Conservation (phyloP, 2,797 vertebrate species). For the Mastacembelus armatus region DNA sequence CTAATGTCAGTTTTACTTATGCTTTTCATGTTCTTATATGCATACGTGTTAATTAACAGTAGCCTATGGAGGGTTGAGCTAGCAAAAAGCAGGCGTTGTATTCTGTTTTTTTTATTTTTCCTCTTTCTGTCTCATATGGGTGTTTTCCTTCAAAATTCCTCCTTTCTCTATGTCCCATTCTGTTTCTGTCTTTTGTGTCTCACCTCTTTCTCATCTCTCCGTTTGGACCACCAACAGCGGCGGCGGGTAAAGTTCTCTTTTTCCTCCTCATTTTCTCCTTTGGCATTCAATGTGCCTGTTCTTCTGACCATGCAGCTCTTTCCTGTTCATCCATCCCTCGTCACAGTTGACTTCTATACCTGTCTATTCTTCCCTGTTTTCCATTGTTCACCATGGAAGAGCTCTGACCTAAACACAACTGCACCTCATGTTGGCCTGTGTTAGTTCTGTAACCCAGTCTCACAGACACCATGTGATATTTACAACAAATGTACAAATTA, state of each 20-base stretch:
- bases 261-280: slow-evolving; percentile 61
- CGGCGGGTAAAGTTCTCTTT: slow-evolving; percentile 87
- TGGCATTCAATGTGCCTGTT: slow-evolving; percentile 70
- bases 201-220: slow-evolving; percentile 81
- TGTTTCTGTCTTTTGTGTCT: slow-evolving; percentile 72
- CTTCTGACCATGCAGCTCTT: slow-evolving; percentile 72
- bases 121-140: slow-evolving; percentile 76
- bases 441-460: slow-evolving; percentile 29
- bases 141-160: slow-evolving; percentile 73
- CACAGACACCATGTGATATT: slow-evolving; percentile 8
- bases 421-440: slow-evolving; percentile 38
- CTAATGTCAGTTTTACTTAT: background rate
- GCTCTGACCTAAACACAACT: slow-evolving; percentile 57
- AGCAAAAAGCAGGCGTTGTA: slow-evolving; percentile 68
- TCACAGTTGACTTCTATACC: slow-evolving; percentile 58
- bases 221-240: slow-evolving; percentile 85
- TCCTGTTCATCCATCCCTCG: slow-evolving; percentile 64
- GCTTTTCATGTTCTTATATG: slow-evolving; percentile 13
- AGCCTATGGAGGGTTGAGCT: slow-evolving; percentile 45
- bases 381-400: slow-evolving; percentile 73
- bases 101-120: slow-evolving; percentile 62
- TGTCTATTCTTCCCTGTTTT: slow-evolving; percentile 60
- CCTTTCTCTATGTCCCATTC: slow-evolving; percentile 66
- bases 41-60: slow-evolving; percentile 15
- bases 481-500: background rate